phyloP scores from a whole-genome alignment of 1,140 invertebrate genomes.

The Mactra quadrangularis region DNA sequence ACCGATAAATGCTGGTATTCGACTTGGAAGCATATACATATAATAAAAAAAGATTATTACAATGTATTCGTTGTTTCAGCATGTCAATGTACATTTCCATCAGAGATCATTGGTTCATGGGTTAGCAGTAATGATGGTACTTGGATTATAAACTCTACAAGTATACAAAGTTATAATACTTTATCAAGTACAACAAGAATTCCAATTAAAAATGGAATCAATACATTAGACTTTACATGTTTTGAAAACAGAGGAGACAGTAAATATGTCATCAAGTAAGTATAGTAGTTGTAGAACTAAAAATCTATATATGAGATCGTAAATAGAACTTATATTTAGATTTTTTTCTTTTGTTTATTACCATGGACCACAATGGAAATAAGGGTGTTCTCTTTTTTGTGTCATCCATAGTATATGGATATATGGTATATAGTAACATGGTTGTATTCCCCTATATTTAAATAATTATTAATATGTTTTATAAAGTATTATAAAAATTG shows the following conservation, averaged over 20 bases:
- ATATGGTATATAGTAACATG: no score
- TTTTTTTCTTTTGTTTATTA: not conserved
- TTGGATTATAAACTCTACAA: conserved; percentile 19
- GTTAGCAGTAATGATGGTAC: conserved; percentile 33
- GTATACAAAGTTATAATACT: not conserved
- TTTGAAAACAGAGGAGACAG: conserved; percentile 16
- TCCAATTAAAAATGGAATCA: not conserved
- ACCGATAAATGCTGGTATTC: no score
- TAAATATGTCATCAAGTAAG: conserved; percentile 30
- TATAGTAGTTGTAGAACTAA: not conserved
- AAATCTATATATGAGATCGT: not conserved
- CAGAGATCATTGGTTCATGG: conserved; percentile 9
- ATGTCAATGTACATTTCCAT: conserved; percentile 25
- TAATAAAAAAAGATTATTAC: no score
- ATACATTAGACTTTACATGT: not conserved
- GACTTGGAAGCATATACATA: no score
- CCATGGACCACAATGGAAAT: no score
- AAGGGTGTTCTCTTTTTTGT: no score
- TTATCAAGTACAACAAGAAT: conserved; percentile 18
- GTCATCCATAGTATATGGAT: no score
- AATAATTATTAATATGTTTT: not conserved
- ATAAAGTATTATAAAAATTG: no score
- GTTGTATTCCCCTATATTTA: no score
- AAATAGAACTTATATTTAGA: not conserved
- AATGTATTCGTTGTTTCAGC: not conserved